These are phyloP conservation scores for Chanos chanos DNA, from an alignment of 2,797 vertebrate genomes.

Conservation along the genomic window DNA sequence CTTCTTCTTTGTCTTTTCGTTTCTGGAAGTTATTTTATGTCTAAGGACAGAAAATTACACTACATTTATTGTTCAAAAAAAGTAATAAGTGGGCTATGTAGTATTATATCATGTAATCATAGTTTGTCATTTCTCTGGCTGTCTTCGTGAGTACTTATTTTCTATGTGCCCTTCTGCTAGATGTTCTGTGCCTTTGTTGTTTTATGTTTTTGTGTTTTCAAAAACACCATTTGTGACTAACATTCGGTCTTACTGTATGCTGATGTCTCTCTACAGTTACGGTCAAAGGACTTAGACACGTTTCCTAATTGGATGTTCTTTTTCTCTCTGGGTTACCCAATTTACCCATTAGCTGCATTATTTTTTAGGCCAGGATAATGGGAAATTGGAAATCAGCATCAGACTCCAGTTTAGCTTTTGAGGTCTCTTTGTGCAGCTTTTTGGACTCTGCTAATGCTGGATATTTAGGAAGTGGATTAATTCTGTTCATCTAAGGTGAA, in stretches of 20 bases:
- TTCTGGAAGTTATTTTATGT: too few species aligned
- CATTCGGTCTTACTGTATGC: background rate
- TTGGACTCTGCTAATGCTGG: background rate
- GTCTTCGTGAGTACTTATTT: too few species aligned
- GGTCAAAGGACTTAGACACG: background rate
- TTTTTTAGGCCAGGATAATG: background rate
- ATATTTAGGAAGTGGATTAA: background rate
- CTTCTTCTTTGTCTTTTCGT: too few species aligned
- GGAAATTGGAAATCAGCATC: background rate
- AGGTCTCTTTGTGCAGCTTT: background rate
- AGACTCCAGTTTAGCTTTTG: background rate
- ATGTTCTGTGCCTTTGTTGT: background rate
- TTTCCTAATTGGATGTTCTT: slow-evolving; percentile 31
- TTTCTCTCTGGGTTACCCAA: slow-evolving; percentile 28
- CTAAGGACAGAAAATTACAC: too few species aligned
- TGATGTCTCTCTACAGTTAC: background rate
- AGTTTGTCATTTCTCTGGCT: too few species aligned
- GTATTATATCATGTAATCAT: too few species aligned
- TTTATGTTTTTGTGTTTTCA: background rate
- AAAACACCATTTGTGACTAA: background rate
- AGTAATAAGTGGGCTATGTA: too few species aligned
- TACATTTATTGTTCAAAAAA: too few species aligned
- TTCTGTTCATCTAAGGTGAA: background rate
- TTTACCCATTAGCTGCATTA: slow-evolving; percentile 16
- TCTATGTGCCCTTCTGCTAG: background rate